Evolutionary conservation across 1,140 invertebrate species (phyloP).

Genomic region (Drosophila orena): DNA sequence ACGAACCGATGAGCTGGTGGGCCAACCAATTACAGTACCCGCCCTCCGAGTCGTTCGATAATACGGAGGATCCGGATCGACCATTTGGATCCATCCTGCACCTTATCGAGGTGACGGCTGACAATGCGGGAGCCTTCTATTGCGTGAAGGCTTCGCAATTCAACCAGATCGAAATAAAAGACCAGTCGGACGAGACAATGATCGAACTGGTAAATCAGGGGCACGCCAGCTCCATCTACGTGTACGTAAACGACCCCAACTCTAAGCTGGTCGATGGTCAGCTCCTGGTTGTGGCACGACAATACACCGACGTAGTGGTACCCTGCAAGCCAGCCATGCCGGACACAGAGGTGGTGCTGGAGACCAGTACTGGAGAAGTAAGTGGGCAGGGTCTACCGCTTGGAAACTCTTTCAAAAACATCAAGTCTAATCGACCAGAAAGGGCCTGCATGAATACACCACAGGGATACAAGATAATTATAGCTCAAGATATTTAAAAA

Average conservation of each 20-base stretch:
- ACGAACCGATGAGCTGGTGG: constrained; percentile 85
- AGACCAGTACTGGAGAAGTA: constrained; percentile 60
- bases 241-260: constrained; percentile 89
- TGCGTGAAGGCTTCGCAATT: constrained; percentile 84
- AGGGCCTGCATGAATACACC: constrained; percentile 2
- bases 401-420: background rate
- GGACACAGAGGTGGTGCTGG: constrained; percentile 87
- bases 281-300: constrained; percentile 79
- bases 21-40: background rate
- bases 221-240: constrained; percentile 86
- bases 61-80: constrained; percentile 73
- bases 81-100: constrained; percentile 84
- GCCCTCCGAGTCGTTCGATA: constrained; percentile 14
- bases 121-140: constrained; percentile 87
- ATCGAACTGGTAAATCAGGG: constrained; percentile 83
- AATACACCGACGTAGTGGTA: constrained; percentile 85
- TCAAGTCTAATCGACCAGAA: background rate
- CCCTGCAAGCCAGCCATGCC: constrained; percentile 90
- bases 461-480: too few species aligned
- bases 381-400: constrained; percentile 3
- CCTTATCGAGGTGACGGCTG: constrained; percentile 84
- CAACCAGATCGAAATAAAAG: background rate
- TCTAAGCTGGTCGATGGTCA: constrained; percentile 85
- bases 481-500: too few species aligned
- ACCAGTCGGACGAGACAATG: constrained; percentile 57